Evolutionary conservation across 2,113 vertebrate genomes (phyloP), one percentile per base, ranked within the genome.

Genomic region (Cyanoliseus patagonus): DNA sequence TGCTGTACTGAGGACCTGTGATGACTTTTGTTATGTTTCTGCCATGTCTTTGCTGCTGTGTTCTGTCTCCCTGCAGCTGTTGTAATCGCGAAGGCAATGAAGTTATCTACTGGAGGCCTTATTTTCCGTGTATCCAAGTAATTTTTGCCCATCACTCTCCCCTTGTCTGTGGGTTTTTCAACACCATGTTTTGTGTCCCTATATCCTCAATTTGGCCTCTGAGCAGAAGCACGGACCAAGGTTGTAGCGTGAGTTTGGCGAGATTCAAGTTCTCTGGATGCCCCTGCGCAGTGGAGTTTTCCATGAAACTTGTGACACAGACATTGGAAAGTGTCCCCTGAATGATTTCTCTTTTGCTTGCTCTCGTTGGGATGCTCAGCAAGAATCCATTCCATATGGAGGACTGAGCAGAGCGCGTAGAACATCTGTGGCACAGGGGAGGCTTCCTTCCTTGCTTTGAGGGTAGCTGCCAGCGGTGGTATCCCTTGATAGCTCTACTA

Each of bases 391-490:
- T 80, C 35, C 47, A 7, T 63, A 25, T 41, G 52, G 68, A 28
- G 1, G 7, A 37, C n/a, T 23, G 63, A 28, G 42, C 42, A 47
- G n/a, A 68, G 24, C 0, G 0, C 24, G 10, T 39, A 46, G 42
- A 66, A 85, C 33, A 59, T 31, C 30, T 37, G 57, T 72, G 47
- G 33, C 3, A 10, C 30, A 37, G 44, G 13, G 25, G 46, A 74
- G 10, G n/a, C n/a, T 83, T 62, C 42, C 17, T n/a, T 61, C 14
- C 9, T 37, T 17, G 3, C 51, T 47, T 70, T n/a, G 44, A 68
- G 62, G 52, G 68, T 17, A 11, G 17, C 39, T 74, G 10, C 7
- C 20, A 35, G 44, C 5, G 18, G 35, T 25, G 61, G 41, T 25
- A 49, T 19, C 24, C 39, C 39, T 53, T 0, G 1, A 30, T 44